Conservation (phyloP, 2,888 invertebrate species). For the Plagodis pulveraria region DNA sequence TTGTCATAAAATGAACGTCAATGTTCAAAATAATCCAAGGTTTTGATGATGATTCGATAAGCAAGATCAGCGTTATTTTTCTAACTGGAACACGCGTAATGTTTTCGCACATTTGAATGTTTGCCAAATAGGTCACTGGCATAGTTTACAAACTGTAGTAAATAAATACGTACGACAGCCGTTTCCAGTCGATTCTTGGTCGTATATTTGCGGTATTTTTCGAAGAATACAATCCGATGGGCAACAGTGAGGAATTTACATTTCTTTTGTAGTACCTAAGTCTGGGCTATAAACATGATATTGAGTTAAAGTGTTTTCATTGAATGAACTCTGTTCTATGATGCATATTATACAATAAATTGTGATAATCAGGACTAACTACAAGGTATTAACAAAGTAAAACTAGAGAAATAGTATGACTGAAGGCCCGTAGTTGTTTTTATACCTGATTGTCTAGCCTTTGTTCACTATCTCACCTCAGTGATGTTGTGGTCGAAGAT, state of each 20-base stretch:
- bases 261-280: background rate
- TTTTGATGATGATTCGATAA: slow-evolving; percentile 18
- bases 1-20: no score
- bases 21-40: slow-evolving; percentile 3
- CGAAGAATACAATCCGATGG: slow-evolving; percentile 7
- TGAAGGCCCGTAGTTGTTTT: no score
- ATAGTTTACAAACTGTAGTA: slow-evolving; percentile 47
- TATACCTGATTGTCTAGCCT: no score
- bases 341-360: no score
- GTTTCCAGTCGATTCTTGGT: slow-evolving; percentile 26
- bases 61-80: slow-evolving; percentile 38
- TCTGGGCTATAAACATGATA: background rate
- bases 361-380: no score
- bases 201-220: slow-evolving; percentile 12
- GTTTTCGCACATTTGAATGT: slow-evolving; percentile 49
- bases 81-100: slow-evolving; percentile 51
- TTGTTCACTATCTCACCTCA: no score
- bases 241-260: no score
- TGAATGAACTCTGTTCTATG: no score
- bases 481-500: no score
- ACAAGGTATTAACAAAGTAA: no score
- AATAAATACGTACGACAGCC: slow-evolving; percentile 42
- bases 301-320: no score
- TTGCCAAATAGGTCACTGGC: slow-evolving; percentile 71
- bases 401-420: no score